A percentile compares a stretch with the other conserved stretches of the same genome.
Evolutionary conservation across 2,888 invertebrate genomes (phyloP).

Genomic region (Brachypterus glaber): DNA sequence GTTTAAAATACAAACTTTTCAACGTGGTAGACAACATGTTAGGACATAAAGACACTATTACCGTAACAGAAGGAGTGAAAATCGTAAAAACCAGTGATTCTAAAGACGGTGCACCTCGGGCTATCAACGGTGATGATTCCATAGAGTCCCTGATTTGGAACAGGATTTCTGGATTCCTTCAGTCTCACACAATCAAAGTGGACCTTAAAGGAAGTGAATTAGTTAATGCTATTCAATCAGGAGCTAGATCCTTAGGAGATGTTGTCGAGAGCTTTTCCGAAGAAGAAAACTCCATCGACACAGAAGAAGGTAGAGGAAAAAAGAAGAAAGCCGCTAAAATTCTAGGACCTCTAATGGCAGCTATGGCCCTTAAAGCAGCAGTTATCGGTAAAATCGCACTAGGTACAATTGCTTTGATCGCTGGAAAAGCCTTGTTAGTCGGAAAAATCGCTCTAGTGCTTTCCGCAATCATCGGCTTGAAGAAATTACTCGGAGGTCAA

Average conservation of each 20-base stretch:
- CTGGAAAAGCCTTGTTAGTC: conserved; percentile 74
- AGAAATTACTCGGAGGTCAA: conserved; percentile 66
- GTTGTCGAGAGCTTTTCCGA: conserved; percentile 56
- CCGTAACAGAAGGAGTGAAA: conserved; percentile 73
- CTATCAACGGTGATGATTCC: conserved; percentile 54
- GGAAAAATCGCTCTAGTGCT: conserved; percentile 78
- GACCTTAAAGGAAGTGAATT: conserved; percentile 80
- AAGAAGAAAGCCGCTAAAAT: conserved; percentile 76
- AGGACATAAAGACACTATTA: conserved; percentile 69
- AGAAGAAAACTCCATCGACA: conserved; percentile 45
- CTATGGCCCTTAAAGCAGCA: conserved; percentile 68
- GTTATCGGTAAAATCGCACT: conserved; percentile 68
- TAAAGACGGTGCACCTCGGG: conserved; percentile 67
- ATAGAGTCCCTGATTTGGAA: conserved; percentile 55
- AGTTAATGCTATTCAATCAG: conserved; percentile 67
- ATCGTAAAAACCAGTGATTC: conserved; percentile 65
- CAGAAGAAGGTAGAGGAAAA: conserved; percentile 66
- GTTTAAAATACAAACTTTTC: conserved; percentile 80
- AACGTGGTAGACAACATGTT: conserved; percentile 79
- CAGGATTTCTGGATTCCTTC: conserved; percentile 66
- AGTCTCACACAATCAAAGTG: conserved; percentile 71
- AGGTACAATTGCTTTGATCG: conserved; percentile 74
- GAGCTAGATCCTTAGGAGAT: conserved; percentile 71
- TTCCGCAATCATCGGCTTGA: conserved; percentile 74
- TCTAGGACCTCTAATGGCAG: conserved; percentile 65